Base-by-base conservation (phyloP, 2,797 vertebrate genomes). In the Catostomus latipinnis region DNA sequence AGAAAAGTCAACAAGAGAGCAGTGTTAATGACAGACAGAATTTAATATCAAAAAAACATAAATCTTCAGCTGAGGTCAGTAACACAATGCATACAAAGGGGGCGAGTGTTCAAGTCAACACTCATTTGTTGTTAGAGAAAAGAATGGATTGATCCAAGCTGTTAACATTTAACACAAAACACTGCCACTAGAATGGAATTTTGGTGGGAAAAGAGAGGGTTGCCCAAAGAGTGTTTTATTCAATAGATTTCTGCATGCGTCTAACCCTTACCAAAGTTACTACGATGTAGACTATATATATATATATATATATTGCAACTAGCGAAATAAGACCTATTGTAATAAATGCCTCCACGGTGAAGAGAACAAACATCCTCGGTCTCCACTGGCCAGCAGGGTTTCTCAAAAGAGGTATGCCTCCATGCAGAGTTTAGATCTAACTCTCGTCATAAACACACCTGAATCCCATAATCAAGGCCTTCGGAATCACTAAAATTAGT, bases 41-140 rank as follows among this genome's bases (percentile, higher is more conserved):
- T 97, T 96, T 96, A 93, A 97, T 97, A 98, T 99, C 92, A 98
- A 98, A 98, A 97, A 96, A 95, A 94, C 96, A 98, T 99, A 98
- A 97, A 98, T 99, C 97, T 98, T 93, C 90, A 89, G 86, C 90
- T 91, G 90, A 95, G 95, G 93, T 95, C 96, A 96, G 93, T 83
- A 76, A 81, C 86, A 96, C 89, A 97, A 97, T 95, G 90, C 91
- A 80, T 88, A 95, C 94, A 98, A 98, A 93, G 93, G 91, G 88
- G 91, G 90, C 90, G 91, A 94, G 94, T 95, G 93, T 94, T 89
- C 82, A 90, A 92, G 95, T 94, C 95, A 95, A 96, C 95, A 95
- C 94, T 93, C 93, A 92, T 93, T 93, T 94, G 94, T 94, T 95
- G 92, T 96, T 91, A 87, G 90, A 84, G 80, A 90, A 93, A 74